phyloP scores from a whole-genome alignment of 2,797 vertebrate genomes.

The Scolopax rusticola region DNA sequence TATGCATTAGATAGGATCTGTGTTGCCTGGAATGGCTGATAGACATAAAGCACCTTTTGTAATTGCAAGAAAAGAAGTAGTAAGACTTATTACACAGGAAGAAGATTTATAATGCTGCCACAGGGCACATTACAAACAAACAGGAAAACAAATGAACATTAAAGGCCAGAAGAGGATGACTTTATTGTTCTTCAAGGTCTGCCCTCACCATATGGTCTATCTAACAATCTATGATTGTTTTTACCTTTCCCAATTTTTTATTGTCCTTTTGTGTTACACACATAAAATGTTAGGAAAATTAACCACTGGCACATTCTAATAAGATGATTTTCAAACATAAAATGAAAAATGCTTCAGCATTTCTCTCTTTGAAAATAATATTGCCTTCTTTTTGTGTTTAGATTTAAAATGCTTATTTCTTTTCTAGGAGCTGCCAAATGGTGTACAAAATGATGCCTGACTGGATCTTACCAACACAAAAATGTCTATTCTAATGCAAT shows the following conservation, averaged over 20 bases:
- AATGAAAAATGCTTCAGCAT: not conserved
- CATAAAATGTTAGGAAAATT: constrained; percentile 44
- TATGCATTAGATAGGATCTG: constrained; percentile 37
- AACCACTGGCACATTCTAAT: constrained; percentile 18
- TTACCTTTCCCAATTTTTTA: constrained; percentile 47
- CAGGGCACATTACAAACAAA: constrained; percentile 36
- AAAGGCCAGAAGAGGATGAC: constrained; percentile 34
- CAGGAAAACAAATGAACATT: constrained; percentile 51
- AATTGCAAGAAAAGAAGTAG: constrained; percentile 39
- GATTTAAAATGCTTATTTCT: constrained; percentile 5
- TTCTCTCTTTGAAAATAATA: constrained; percentile 7
- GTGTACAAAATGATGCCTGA: not conserved
- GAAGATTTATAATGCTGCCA: constrained; percentile 54
- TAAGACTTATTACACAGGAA: constrained; percentile 12
- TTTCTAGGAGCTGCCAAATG: constrained; percentile 7
- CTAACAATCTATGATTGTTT: constrained; percentile 32
- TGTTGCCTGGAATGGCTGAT: constrained; percentile 34
- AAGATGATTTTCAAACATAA: constrained; percentile 13
- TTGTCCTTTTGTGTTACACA: not conserved
- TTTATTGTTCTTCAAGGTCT: constrained; percentile 49
- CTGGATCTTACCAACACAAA: not conserved
- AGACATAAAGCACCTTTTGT: constrained; percentile 43
- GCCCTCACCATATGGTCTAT: constrained; percentile 46
- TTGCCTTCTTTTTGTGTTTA: not conserved
- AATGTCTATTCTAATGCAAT: not conserved